Evolutionary conservation across 2,113 vertebrate genomes (phyloP).

Genomic region (Phoenicopterus ruber): DNA sequence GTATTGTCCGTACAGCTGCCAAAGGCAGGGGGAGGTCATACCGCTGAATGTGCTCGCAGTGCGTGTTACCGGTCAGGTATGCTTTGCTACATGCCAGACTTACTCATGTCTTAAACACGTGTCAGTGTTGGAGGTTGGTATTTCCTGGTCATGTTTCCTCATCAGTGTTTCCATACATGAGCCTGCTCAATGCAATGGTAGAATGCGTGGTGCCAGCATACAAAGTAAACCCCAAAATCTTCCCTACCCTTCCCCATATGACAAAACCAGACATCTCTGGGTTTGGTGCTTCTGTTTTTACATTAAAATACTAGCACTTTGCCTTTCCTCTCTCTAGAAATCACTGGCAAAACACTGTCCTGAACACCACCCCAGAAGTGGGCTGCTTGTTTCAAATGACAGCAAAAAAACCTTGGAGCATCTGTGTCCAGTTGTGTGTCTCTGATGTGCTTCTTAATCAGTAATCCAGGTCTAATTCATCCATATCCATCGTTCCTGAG

Average conservation of each 20-base stretch:
- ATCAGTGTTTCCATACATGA: not conserved
- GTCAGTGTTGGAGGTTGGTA: not conserved
- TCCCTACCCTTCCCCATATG: not conserved
- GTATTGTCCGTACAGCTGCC: not conserved
- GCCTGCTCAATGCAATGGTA: not conserved
- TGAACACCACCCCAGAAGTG: not conserved
- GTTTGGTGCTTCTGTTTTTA: not conserved
- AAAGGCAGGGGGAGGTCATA: not conserved
- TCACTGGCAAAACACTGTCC: not conserved
- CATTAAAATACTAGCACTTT: not conserved
- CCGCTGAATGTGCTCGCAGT: not conserved
- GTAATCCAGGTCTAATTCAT: not conserved
- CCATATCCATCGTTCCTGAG: not conserved
- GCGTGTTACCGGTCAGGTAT: not conserved
- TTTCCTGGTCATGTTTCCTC: not conserved
- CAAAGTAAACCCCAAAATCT: not conserved
- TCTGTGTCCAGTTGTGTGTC: not conserved
- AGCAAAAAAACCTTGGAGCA: not conserved
- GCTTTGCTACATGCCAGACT: not conserved
- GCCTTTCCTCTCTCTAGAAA: not conserved
- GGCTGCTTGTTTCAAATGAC: not conserved
- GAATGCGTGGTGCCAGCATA: not conserved
- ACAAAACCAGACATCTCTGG: not conserved
- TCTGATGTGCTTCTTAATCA: not conserved
- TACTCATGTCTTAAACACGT: rapidly evolving